Conservation (phyloP, 2,113 vertebrate genomes). For the Lanius collurio region DNA sequence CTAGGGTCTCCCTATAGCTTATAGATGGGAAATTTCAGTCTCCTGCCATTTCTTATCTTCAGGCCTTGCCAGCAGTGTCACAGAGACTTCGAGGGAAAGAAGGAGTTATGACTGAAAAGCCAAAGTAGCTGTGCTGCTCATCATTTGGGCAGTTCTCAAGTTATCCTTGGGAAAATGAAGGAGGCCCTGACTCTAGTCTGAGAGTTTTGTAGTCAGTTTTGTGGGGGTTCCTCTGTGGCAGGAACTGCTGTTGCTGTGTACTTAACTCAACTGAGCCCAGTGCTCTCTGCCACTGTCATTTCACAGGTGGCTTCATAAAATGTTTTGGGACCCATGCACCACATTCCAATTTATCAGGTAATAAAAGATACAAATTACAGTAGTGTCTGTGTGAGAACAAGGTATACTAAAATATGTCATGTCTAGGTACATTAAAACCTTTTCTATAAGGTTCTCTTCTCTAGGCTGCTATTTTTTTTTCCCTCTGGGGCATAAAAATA, state of each 20-base stretch:
- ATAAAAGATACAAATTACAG: neutral
- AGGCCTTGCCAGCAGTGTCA: neutral
- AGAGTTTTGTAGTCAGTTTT: neutral
- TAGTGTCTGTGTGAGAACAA: neutral
- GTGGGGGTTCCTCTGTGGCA: neutral
- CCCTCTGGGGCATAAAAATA: neutral
- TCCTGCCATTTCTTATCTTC: neutral
- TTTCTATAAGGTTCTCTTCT: neutral
- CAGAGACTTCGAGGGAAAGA: neutral
- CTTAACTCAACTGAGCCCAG: neutral
- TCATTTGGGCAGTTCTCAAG: neutral
- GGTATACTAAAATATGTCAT: neutral
- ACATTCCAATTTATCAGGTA: neutral
- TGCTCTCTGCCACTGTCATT: neutral
- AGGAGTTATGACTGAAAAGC: neutral
- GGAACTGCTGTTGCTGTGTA: neutral
- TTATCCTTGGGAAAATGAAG: neutral
- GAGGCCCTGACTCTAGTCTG: neutral
- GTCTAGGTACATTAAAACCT: neutral
- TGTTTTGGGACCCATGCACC: fast-evolving
- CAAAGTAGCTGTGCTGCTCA: neutral
- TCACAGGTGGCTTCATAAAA: neutral
- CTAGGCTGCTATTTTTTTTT: neutral
- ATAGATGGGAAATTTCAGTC: neutral
- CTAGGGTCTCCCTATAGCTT: neutral